Evolutionary conservation across 2,888 invertebrate species (phyloP).

Genomic region (Hybos culiciformis): DNA sequence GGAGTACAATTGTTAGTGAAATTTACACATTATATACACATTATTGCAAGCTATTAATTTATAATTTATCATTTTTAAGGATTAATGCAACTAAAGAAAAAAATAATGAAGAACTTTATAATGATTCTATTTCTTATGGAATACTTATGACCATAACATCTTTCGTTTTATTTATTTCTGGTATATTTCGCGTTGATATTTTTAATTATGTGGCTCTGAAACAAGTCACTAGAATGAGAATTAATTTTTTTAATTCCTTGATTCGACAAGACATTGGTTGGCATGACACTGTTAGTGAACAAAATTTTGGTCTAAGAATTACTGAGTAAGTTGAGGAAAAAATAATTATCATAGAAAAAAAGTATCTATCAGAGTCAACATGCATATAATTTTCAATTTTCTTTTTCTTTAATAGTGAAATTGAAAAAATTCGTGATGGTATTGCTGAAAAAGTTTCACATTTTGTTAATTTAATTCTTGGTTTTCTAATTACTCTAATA

Average conservation of each 20-base stretch:
- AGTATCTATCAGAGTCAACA: neutral
- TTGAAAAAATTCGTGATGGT: slow-evolving; percentile 66
- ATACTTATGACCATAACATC: slow-evolving; percentile 43
- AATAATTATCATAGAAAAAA: neutral
- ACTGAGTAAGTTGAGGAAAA: slow-evolving; percentile 46
- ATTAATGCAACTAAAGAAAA: slow-evolving; percentile 41
- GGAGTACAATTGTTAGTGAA: slow-evolving; percentile 43
- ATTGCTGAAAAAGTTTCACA: slow-evolving; percentile 70
- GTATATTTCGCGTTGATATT: slow-evolving; percentile 46
- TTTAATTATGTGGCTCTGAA: slow-evolving; percentile 50
- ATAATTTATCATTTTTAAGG: slow-evolving; percentile 19
- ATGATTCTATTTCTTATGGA: slow-evolving; percentile 49
- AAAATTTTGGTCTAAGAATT: slow-evolving; percentile 57
- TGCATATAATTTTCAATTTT: neutral
- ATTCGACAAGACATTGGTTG: slow-evolving; percentile 56
- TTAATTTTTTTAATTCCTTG: slow-evolving; percentile 45
- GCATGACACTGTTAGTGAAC: slow-evolving; percentile 54
- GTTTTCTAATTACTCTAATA: slow-evolving; percentile 20
- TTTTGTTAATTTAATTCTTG: slow-evolving; percentile 48
- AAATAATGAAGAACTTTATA: slow-evolving; percentile 43
- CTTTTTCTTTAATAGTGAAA: slow-evolving; percentile 40
- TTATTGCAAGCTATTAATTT: neutral
- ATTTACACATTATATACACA: neutral
- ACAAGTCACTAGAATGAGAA: slow-evolving; percentile 43
- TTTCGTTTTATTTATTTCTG: slow-evolving; percentile 44